These are phyloP conservation scores for Acanthosoma haemorrhoidale DNA, from an alignment of 2,888 invertebrate genomes.

Conservation along the genomic window DNA sequence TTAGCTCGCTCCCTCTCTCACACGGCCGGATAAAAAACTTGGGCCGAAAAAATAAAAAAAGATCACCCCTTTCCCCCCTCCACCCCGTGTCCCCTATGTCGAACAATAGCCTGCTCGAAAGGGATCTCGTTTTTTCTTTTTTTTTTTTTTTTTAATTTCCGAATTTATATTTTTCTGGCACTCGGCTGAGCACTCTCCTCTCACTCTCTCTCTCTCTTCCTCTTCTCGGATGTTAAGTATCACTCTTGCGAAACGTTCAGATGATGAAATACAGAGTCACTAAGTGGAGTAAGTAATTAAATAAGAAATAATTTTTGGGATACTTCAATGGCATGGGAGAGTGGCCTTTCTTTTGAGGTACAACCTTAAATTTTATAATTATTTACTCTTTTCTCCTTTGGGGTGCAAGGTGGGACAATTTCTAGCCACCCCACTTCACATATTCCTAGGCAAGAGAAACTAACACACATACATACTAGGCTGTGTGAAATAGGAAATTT, in stretches of 20 bases:
- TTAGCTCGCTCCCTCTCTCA: neutral
- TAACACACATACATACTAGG: too few relatives aligned
- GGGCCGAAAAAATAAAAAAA: too few relatives aligned
- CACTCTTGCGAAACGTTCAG: neutral
- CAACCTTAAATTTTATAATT: too few relatives aligned
- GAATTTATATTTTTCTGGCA: slow-evolving; percentile 9
- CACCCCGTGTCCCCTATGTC: neutral
- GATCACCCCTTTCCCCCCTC: neutral
- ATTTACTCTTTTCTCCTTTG: too few relatives aligned
- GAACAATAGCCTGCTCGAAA: neutral
- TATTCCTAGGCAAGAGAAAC: too few relatives aligned
- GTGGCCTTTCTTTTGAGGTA: too few relatives aligned
- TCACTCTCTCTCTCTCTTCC: slow-evolving; percentile 11
- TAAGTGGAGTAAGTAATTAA: neutral
- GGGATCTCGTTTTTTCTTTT: too few relatives aligned
- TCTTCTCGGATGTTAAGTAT: too few relatives aligned
- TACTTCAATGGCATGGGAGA: neutral
- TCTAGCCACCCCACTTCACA: too few relatives aligned
- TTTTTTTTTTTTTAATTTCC: neutral
- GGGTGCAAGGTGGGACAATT: too few relatives aligned
- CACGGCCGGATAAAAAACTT: neutral
- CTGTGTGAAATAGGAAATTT: too few relatives aligned
- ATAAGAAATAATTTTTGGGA: neutral
- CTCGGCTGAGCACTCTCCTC: neutral
- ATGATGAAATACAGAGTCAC: neutral